A percentile compares a stretch with the other conserved stretches of the same genome.
Evolutionary conservation across 2,797 vertebrate genomes (phyloP).

Genomic region (Mormyrops boulengeri): DNA sequence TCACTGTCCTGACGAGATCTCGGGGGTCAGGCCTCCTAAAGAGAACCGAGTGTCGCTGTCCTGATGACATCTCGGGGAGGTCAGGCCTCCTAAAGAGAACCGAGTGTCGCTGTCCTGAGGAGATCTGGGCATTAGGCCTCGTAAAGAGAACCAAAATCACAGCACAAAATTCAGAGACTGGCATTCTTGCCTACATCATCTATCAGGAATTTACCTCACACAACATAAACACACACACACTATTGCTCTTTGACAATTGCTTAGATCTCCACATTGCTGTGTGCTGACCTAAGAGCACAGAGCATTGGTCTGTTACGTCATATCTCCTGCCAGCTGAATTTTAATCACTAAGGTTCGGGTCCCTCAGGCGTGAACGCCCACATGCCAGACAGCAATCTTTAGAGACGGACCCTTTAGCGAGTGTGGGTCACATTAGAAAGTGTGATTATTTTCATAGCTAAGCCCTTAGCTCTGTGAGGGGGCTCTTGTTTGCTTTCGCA

Average conservation of each 20-base stretch:
- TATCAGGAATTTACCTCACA: not conserved
- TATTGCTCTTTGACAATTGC: constrained; percentile 78
- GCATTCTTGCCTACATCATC: not conserved
- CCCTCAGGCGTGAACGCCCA: constrained; percentile 42
- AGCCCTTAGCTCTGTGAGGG: not conserved
- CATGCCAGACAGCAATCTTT: constrained; percentile 35
- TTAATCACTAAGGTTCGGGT: constrained; percentile 70
- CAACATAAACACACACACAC: constrained; percentile 52
- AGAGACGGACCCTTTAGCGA: not conserved
- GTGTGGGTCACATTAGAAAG: constrained; percentile 18
- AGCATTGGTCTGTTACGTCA: constrained; percentile 75
- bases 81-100: not conserved
- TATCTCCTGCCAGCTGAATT: constrained; percentile 72
- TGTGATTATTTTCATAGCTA: constrained; percentile 1
- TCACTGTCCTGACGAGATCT: not conserved
- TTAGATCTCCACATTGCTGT: constrained; percentile 78
- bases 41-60: too few species aligned
- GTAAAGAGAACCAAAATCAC: not conserved
- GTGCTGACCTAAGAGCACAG: constrained; percentile 76
- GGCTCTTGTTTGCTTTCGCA: not conserved
- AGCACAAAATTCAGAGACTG: not conserved
- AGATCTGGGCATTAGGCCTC: too few species aligned
- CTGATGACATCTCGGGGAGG: not conserved
- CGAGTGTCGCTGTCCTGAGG: too few species aligned
- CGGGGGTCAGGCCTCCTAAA: not conserved